These are phyloP conservation scores for Hypercompe scribonia DNA, from an alignment of 2,888 invertebrate species.

Conservation along the genomic window DNA sequence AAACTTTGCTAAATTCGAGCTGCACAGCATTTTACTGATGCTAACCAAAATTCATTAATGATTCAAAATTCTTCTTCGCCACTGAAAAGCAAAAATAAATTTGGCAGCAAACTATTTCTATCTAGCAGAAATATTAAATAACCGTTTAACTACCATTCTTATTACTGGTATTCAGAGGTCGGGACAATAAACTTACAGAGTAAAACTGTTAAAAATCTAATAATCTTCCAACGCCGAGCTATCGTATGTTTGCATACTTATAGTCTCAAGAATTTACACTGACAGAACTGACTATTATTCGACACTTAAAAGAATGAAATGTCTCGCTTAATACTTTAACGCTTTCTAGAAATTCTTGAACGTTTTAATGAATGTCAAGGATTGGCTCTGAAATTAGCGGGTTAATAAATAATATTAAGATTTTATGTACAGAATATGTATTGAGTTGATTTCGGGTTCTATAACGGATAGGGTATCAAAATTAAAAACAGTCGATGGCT, in stretches of 20 bases:
- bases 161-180: constrained; percentile 4
- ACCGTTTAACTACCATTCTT: constrained; percentile 14
- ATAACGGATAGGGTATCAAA: not conserved
- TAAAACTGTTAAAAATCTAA: constrained; percentile 43
- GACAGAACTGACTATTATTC: constrained; percentile 50
- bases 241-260: constrained; percentile 29
- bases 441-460: not conserved
- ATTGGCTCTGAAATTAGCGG: not conserved
- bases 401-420: not conserved
- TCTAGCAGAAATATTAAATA: constrained; percentile 20
- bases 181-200: constrained; percentile 14
- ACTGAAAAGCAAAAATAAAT: not conserved
- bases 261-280: constrained; percentile 29
- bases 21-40: not conserved
- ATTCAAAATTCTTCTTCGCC: not conserved
- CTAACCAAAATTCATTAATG: not conserved
- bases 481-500: not conserved
- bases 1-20: too few species aligned
- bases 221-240: constrained; percentile 25
- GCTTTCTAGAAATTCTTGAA: constrained; percentile 45
- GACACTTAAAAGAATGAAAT: constrained; percentile 50
- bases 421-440: not conserved
- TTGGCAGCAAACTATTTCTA: constrained; percentile 2
- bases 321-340: constrained; percentile 37
- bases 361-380: constrained; percentile 43